Base-by-base conservation (phyloP, 2,113 vertebrate species). In the Cynopterus brachyotis region DNA sequence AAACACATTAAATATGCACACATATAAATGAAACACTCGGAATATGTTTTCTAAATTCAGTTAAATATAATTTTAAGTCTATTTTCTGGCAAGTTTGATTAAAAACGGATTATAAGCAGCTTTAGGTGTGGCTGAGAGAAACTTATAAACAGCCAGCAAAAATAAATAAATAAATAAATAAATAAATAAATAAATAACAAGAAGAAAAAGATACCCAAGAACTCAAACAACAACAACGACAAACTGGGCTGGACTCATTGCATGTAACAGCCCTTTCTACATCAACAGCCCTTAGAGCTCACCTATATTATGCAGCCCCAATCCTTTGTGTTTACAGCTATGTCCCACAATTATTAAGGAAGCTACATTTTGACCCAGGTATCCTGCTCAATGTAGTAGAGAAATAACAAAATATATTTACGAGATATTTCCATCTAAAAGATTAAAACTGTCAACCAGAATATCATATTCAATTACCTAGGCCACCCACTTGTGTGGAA, bases 141-240 rank as follows among this genome's bases (percentile, higher is more conserved):
- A 82, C 13, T 50, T 45, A 75, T 20, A 87, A 86, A 86, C 6
- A 57, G 16, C 12, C 64, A 92, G 28, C 9, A 89, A 3, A 32
- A 75, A 85, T 28, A 96, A 88, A 84, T n/a, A n/a, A n/a, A n/a
- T n/a, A n/a, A n/a, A n/a, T n/a, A n/a, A n/a, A n/a, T n/a, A n/a
- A n/a, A n/a, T n/a, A n/a, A n/a, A n/a, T n/a, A 32, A 73, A 84
- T 32, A 96, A 88, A 84, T 85, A 47, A 66, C 16, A 83, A 90
- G 22, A 5, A 78, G 11, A 66, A 84, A 75, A 91, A 91, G 28
- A 45, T n/a, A 81, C 35, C 4, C 12, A 47, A 22, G 35, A 64
- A 64, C 22, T 45, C 24, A 47, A 75, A 7, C 67, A 79, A 78
- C 42, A 79, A 59, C 24, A 60, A 50, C 16, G 50, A 45, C 2